Percentiles rank a stretch among this genome's conserved stretches.
Evolutionary conservation across 2,888 invertebrate species (phyloP).

Genomic region (Pogonocherus hispidulus): DNA sequence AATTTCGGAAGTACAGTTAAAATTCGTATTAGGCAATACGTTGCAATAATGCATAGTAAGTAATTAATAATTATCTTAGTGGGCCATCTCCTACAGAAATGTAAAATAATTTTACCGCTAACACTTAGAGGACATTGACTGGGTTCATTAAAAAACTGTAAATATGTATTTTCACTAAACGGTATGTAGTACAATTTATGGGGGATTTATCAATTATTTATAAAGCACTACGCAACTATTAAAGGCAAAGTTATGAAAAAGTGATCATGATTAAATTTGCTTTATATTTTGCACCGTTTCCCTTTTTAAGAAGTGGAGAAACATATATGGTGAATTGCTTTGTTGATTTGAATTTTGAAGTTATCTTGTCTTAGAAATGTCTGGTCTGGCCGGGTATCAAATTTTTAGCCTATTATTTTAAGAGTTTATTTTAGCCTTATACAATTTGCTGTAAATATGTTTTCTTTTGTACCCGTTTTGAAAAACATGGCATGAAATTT

Average conservation of each 20-base stretch:
- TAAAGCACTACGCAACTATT: background rate
- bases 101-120: background rate
- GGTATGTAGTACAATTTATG: background rate
- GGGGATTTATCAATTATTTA: constrained; percentile 9
- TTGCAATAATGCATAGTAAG: constrained; percentile 5
- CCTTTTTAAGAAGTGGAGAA: background rate
- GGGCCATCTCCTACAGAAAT: background rate
- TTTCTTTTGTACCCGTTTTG: no score
- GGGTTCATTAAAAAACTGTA: background rate
- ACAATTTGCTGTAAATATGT: no score
- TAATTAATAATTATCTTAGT: background rate
- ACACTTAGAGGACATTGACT: background rate
- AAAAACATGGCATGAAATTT: no score
- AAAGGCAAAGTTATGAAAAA: background rate
- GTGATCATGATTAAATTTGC: background rate
- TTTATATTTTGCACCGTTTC: background rate
- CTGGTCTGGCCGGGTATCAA: no score
- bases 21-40: background rate
- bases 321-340: background rate
- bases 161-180: constrained; percentile 4
- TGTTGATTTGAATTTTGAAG: no score
- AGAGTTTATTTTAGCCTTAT: no score
- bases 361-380: no score
- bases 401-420: no score
- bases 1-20: background rate